These are phyloP conservation scores for Telenomus remus DNA, from an alignment of 1,140 invertebrate genomes.

Conservation along the genomic window DNA sequence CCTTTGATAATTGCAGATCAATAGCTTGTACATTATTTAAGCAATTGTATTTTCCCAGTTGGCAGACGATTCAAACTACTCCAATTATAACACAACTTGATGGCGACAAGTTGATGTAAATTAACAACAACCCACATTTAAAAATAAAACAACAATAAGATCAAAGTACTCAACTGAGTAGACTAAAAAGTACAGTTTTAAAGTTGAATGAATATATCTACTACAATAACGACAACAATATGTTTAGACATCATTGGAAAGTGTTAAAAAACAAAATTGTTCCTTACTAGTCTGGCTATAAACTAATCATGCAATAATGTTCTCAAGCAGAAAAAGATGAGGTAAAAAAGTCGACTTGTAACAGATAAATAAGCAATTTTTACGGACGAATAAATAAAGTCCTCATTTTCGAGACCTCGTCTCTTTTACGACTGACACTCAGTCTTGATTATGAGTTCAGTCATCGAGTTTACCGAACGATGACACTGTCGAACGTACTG, in stretches of 20 bases:
- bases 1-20: constrained; percentile 45
- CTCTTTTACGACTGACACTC: constrained; percentile 2
- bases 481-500: constrained; percentile 5
- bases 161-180: no score
- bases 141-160: no score
- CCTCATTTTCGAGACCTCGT: background rate
- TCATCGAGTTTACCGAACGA: constrained; percentile 12
- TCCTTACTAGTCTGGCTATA: no score
- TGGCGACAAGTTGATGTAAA: no score
- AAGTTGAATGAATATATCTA: no score
- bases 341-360: background rate
- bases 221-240: no score
- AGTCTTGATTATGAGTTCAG: constrained; percentile 12
- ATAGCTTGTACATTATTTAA: constrained; percentile 48
- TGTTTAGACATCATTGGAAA: no score
- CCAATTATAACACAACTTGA: background rate
- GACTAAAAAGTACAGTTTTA: no score
- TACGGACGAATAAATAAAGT: background rate
- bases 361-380: background rate
- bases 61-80: constrained; percentile 26
- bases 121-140: no score
- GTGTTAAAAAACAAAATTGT: no score
- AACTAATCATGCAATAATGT: no score
- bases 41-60: constrained; percentile 44
- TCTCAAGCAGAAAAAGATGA: no score